Percentiles rank a stretch among this genome's conserved stretches.
Conservation (phyloP, 2,797 vertebrate species). For the Peromyscus aztecus region DNA sequence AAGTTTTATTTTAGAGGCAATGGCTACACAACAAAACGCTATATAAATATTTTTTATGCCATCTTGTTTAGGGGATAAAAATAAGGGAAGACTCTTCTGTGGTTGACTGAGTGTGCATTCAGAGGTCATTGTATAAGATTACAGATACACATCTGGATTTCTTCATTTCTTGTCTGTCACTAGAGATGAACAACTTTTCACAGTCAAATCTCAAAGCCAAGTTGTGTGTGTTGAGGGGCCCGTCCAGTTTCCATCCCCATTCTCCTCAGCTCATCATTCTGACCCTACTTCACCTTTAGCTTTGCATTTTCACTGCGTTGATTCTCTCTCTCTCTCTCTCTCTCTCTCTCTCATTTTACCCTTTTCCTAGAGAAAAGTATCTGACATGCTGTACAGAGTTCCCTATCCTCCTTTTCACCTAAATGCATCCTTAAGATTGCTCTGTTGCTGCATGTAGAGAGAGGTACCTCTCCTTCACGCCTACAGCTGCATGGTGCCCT, state of each 20-base stretch:
- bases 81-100: background rate
- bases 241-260: background rate
- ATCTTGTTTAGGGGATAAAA: background rate
- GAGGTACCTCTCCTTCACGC: background rate
- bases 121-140: background rate
- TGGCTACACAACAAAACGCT: background rate
- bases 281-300: background rate
- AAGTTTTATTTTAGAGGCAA: background rate
- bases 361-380: background rate
- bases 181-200: background rate
- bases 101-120: background rate
- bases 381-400: background rate
- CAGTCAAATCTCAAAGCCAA: background rate
- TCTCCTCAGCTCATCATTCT: background rate
- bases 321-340: no score
- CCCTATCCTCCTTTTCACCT: background rate
- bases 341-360: no score
- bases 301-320: background rate
- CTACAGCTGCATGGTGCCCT: background rate
- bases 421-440: background rate
- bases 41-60: background rate
- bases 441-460: background rate
- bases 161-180: background rate
- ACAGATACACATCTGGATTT: no score
- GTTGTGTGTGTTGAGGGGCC: background rate